A percentile compares a stretch with the other conserved stretches of the same genome.
Evolutionary conservation across 2,888 invertebrate genomes (phyloP).

Genomic region (Noctuana brunneofusca): DNA sequence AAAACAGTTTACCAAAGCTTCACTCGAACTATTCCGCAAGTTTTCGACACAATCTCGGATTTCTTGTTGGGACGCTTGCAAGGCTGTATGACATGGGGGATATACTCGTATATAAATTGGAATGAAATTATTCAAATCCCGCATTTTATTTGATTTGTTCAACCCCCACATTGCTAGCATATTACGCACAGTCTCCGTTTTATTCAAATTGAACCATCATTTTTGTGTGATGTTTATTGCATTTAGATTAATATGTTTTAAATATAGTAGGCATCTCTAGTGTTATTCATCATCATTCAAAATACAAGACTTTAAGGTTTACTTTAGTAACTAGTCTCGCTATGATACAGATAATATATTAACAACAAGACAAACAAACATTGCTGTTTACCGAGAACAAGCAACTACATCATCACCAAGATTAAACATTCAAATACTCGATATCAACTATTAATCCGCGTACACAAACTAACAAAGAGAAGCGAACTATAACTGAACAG

Average conservation of each 20-base stretch:
- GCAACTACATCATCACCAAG: slow-evolving; percentile 11
- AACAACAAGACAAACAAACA: slow-evolving; percentile 11
- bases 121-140: slow-evolving; percentile 28
- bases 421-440: slow-evolving; percentile 25
- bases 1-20: not conserved
- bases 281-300: not conserved
- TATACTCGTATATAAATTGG: slow-evolving; percentile 30
- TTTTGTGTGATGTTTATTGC: not conserved
- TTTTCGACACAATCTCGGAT: not conserved
- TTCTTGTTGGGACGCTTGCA: not conserved
- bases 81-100: slow-evolving; percentile 7
- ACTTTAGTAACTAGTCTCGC: not conserved
- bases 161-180: slow-evolving; percentile 20
- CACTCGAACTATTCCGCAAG: not conserved
- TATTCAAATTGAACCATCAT: slow-evolving; percentile 14
- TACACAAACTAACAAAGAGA: slow-evolving; percentile 33
- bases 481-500: slow-evolving; percentile 24
- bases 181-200: slow-evolving; percentile 3
- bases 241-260: not conserved
- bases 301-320: not conserved
- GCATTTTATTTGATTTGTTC: slow-evolving; percentile 28
- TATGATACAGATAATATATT: not conserved
- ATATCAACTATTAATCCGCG: slow-evolving; percentile 36
- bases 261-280: not conserved
- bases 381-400: slow-evolving; percentile 1